Base-by-base conservation (phyloP, 2,113 vertebrate species). In the Melanocharis versteri region DNA sequence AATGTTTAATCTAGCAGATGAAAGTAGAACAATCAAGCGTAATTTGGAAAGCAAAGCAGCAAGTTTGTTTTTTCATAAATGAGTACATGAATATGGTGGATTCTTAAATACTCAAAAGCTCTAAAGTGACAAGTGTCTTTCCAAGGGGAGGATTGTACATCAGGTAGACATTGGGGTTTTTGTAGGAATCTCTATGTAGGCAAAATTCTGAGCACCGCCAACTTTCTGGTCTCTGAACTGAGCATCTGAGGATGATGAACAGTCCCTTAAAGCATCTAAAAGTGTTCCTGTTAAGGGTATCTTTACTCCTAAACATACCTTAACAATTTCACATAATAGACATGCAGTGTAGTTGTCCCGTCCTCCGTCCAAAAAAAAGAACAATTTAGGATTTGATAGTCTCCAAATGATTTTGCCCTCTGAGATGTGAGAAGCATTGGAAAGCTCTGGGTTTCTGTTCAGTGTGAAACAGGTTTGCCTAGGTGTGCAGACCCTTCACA, bases 1-100 rank as follows among this genome's bases (percentile, higher is more conserved):
- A 19, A 81, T 51, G 76, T 81, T 93, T 94, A 91, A 94, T 94
- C 68, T 90, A 89, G 80, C 92, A 94, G 86, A 81, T 60, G 89
- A 62, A 88, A 92, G 68, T 51, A 62, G 64, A 90, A 75, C 54
- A 64, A 84, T 93, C 60, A 71, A 30, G 28, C 3, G 4, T 75
- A 16, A 88, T 73, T 68, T 82, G 56, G 73, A 83, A 88, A 90
- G 76, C 65, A 78, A 93, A 92, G 27, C 12, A 76, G 27, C 23
- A 30, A 31, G 22, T 51, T 39, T 44, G 15, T 7, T 42, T 48
- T 44, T 39, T 42, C 54, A 39, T 27, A 26, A 60, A 13, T 58
- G 57, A 39, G 3, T 47, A 4, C 0, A 0, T 23, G 33, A 37
- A 53, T 44, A 16, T 0, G 4, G 65, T 22, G 35, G 35, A 62